A percentile compares a stretch with the other conserved stretches of the same genome.
phyloP scores from a whole-genome alignment of 1,140 invertebrate species.

The Pogonomyrmex californicus region DNA sequence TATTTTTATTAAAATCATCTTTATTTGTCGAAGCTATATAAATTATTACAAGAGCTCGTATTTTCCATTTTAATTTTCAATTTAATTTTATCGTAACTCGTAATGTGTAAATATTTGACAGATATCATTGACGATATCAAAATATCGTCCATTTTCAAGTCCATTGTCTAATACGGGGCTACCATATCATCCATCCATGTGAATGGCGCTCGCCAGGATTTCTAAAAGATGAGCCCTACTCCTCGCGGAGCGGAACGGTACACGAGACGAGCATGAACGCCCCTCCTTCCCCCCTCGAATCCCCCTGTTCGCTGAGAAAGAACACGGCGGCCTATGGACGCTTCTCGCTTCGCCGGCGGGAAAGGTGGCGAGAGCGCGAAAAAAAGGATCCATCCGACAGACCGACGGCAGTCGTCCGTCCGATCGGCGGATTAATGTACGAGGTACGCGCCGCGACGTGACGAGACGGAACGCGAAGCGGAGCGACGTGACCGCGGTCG shows the following conservation, averaged over 20 bases:
- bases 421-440: neutral
- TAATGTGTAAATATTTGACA: too few species aligned
- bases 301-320: neutral
- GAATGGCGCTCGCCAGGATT: neutral
- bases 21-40: too few species aligned
- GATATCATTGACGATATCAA: too few species aligned
- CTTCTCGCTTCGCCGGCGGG: neutral
- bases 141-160: too few species aligned
- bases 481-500: neutral
- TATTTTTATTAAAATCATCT: too few species aligned
- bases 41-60: too few species aligned
- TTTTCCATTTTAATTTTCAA: too few species aligned
- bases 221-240: neutral
- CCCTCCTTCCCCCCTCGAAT: neutral
- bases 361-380: slow-evolving; percentile 31
- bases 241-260: neutral
- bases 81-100: too few species aligned
- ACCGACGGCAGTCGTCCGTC: neutral
- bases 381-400: slow-evolving; percentile 10
- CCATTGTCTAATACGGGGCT: too few species aligned
- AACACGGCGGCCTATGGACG: neutral
- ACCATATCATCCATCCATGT: neutral
- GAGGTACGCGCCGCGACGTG: neutral
- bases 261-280: neutral
- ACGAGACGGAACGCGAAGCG: too few species aligned